Conservation (phyloP, 2,888 invertebrate species). For the Strigamia maritima region DNA sequence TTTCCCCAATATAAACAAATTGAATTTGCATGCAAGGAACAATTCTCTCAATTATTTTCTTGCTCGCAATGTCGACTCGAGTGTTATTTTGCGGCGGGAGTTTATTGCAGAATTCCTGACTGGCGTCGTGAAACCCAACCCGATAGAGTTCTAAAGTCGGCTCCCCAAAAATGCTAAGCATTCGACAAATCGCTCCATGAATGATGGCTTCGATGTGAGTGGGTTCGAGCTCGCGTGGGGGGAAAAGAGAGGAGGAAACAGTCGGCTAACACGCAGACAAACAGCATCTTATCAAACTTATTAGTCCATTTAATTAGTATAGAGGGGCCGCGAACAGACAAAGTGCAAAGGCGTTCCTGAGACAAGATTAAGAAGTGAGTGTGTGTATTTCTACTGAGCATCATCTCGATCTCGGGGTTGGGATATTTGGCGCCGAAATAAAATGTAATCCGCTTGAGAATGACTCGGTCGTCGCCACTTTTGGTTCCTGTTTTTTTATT, state of each 20-base stretch:
- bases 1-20: neutral
- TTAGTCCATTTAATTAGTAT: conserved; percentile 8
- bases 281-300: conserved; percentile 16
- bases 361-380: neutral
- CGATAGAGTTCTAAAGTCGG: conserved; percentile 29
- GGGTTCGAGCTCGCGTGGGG: neutral
- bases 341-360: neutral
- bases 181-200: conserved; percentile 32
- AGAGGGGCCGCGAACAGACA: neutral
- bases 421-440: conserved; percentile 15
- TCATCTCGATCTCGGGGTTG: neutral
- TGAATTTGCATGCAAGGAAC: conserved; percentile 22
- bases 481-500: neutral
- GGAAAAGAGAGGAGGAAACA: neutral
- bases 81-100: conserved; percentile 29
- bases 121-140: conserved; percentile 31
- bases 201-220: conserved; percentile 17
- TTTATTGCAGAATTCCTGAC: conserved; percentile 32
- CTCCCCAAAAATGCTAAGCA: conserved; percentile 22
- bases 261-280: neutral
- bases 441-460: conserved; percentile 12
- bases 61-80: neutral
- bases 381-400: neutral
- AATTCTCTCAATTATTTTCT: conserved; percentile 32
- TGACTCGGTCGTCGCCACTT: conserved; percentile 16